These are phyloP conservation scores for Leucosticte australis DNA, from an alignment of 2,113 vertebrate genomes.

Conservation along the genomic window DNA sequence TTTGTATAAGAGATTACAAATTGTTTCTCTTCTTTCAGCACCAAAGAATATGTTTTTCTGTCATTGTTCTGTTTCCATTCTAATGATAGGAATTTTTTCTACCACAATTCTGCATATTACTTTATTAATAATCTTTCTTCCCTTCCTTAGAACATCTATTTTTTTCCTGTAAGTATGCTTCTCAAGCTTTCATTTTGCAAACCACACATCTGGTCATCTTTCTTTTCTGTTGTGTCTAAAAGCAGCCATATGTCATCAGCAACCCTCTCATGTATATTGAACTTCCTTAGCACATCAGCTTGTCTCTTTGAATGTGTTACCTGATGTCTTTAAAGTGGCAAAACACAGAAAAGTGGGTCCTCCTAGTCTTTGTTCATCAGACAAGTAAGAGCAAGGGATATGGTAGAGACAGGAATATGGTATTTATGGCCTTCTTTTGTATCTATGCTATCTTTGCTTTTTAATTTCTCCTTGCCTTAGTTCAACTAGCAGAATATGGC, in stretches of 20 bases:
- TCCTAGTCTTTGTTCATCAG: neutral
- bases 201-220: slow-evolving; percentile 62
- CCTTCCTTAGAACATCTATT: slow-evolving; percentile 3
- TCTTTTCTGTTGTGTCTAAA: slow-evolving; percentile 53
- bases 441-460: neutral
- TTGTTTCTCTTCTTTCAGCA: neutral
- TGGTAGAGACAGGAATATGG: neutral
- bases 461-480: neutral
- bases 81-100: neutral
- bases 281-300: slow-evolving; percentile 61
- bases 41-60: neutral
- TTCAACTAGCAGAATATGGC: neutral
- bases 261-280: slow-evolving; percentile 53
- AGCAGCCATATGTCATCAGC: slow-evolving; percentile 58
- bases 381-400: neutral
- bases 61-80: neutral
- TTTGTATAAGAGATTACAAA: neutral
- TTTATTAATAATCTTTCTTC: slow-evolving; percentile 50
- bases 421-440: neutral
- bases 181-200: slow-evolving; percentile 34
- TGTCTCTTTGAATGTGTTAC: slow-evolving; percentile 58
- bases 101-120: neutral
- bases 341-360: neutral
- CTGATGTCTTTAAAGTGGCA: slow-evolving; percentile 34
- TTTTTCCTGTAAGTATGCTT: slow-evolving; percentile 28